Base-by-base conservation (phyloP, 2,888 invertebrate species). In the Cartodere bifasciata region DNA sequence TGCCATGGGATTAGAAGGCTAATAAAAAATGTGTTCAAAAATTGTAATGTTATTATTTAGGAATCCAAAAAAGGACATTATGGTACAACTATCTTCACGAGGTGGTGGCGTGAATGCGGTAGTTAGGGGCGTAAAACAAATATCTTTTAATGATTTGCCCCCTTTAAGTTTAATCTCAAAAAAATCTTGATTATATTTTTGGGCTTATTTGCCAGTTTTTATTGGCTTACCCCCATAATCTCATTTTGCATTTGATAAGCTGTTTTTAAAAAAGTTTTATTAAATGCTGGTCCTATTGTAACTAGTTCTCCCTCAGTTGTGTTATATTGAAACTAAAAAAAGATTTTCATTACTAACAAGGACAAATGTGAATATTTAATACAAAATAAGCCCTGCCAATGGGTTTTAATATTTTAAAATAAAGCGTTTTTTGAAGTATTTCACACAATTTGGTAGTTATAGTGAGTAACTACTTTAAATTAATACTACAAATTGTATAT, bases 91-190 rank as follows among this genome's bases (percentile, higher is more conserved):
- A 0, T 68, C 57, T 1, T 74, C 40, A 0, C 58, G 62, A 21
- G 62, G 55, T 2, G 64, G 65, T 1, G 62, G 64, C 1, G 72
- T 72, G 29, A 78, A 75, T 32, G 70, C 67, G 0, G 72, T 70
- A 9, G 69, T 65, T 40, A 90, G 63, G 0, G 95, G 95, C 4
- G 86, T 76, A 55, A 77, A 87, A 53, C 95, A 97, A 21, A 94
- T 77, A 41, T 75, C 74, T 29, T 69, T 63, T 16, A 75, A 46
- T 2, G 68, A 73, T 11, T 67, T 64, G 20, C 60, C 64, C 1
- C 67, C 65, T 1, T 65, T 59, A 45, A 65, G 50, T 1, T 71
- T 72, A 31, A 73, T 53, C 50, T 66, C 34, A 16, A 48, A 49
- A 31, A 27, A 26, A 11, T 11, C 9, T 7, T 9, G 9, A 7